These are phyloP conservation scores for Hesperophylax magnus DNA, from an alignment of 1,140 invertebrate species.

Conservation along the genomic window DNA sequence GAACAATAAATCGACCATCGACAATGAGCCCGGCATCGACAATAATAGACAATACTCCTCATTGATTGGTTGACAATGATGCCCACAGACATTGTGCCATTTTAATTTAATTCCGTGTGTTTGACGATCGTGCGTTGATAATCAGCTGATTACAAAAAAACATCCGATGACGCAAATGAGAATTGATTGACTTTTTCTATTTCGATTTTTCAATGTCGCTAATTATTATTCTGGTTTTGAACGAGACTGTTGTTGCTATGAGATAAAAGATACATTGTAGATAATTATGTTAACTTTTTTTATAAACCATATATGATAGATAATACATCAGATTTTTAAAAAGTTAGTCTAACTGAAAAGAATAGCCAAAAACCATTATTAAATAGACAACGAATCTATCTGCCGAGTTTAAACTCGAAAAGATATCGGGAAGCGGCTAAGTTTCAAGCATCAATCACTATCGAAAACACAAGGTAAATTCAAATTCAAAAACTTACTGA, in stretches of 20 bases:
- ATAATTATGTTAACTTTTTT: too few relatives aligned
- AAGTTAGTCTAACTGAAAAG: too few relatives aligned
- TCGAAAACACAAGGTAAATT: too few relatives aligned
- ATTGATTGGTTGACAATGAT: constrained; percentile 38
- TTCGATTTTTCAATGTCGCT: not conserved
- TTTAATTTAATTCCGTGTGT: constrained; percentile 44
- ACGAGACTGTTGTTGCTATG: not conserved
- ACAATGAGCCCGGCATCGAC: constrained; percentile 24
- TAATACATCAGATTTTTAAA: too few relatives aligned
- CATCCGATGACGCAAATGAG: constrained; percentile 10
- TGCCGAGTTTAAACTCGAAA: too few relatives aligned
- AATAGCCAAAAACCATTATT: too few relatives aligned
- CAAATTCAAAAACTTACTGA: too few relatives aligned
- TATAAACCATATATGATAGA: too few relatives aligned
- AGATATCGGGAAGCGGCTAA: too few relatives aligned
- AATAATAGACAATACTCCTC: constrained; percentile 24
- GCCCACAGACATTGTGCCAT: constrained; percentile 32
- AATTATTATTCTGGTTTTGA: not conserved
- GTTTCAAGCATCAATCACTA: too few relatives aligned
- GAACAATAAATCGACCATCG: constrained; percentile 10
- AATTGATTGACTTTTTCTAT: constrained; percentile 22
- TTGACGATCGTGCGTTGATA: constrained; percentile 39
- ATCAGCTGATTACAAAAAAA: constrained; percentile 29
- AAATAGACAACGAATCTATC: too few relatives aligned
- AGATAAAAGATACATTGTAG: not conserved